Evolutionary conservation across 2,888 invertebrate species (phyloP).

Genomic region (Fragum fragum): DNA sequence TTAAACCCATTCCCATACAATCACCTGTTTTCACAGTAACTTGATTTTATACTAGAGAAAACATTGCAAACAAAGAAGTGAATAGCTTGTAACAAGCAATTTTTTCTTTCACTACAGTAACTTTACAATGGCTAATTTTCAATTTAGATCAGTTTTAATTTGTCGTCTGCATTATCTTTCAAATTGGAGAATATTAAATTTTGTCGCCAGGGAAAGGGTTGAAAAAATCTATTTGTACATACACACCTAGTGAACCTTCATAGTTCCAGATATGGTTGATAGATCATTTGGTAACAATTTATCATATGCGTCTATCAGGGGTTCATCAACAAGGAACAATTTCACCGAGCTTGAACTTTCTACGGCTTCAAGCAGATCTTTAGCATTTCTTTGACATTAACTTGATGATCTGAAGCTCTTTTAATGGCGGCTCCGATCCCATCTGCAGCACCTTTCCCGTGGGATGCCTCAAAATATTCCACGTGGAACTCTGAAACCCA

Average conservation of each 20-base stretch:
- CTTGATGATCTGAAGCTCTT: constrained; percentile 74
- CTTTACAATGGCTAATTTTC: too few relatives aligned
- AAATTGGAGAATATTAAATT: too few relatives aligned
- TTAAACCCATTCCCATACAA: too few relatives aligned
- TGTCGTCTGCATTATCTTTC: too few relatives aligned
- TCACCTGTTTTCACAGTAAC: too few relatives aligned
- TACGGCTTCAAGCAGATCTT: constrained; percentile 1
- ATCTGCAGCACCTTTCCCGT: constrained; percentile 83
- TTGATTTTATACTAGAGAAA: too few relatives aligned
- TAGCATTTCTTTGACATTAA: constrained; percentile 29
- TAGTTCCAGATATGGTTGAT: constrained; percentile 7
- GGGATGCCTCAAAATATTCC: constrained; percentile 84
- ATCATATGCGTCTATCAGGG: not conserved
- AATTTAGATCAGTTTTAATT: too few relatives aligned
- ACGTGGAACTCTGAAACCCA: constrained; percentile 72
- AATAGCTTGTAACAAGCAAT: too few relatives aligned
- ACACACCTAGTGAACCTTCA: constrained; percentile 27
- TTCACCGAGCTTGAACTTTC: not conserved
- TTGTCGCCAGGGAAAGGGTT: too few relatives aligned
- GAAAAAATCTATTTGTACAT: not conserved
- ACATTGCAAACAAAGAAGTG: too few relatives aligned
- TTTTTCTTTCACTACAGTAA: too few relatives aligned
- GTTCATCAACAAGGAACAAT: constrained; percentile 10
- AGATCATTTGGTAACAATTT: not conserved
- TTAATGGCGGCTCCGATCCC: constrained; percentile 80